Evolutionary conservation across 2,113 vertebrate species (phyloP).

Genomic region (Thinocorus orbignyianus): DNA sequence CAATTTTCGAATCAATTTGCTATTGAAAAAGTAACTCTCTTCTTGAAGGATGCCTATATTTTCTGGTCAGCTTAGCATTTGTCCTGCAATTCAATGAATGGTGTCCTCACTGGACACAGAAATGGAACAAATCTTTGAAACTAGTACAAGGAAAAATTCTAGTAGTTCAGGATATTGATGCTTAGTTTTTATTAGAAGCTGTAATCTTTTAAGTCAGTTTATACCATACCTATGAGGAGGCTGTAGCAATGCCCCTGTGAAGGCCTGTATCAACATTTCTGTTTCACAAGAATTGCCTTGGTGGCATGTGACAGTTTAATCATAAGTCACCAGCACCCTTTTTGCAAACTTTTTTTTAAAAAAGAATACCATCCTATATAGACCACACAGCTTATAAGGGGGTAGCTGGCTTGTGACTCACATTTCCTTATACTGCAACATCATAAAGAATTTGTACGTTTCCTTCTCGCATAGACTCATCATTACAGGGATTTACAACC

Average conservation of each 20-base stretch:
- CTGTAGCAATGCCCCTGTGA: not conserved
- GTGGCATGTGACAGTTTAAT: not conserved
- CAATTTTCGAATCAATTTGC: constrained; percentile 3
- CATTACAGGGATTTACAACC: not conserved
- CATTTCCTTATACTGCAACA: not conserved
- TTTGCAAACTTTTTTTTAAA: not conserved
- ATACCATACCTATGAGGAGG: not conserved
- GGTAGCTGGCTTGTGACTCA: not conserved
- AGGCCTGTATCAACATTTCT: not conserved
- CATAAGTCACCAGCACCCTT: rapidly evolving
- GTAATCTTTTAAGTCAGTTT: not conserved
- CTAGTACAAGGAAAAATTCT: not conserved
- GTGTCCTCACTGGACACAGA: not conserved
- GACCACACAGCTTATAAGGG: not conserved
- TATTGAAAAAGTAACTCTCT: constrained; percentile 12
- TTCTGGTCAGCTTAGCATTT: not conserved
- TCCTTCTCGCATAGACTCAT: not conserved
- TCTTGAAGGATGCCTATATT: not conserved
- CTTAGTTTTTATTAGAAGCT: not conserved
- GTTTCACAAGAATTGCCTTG: not conserved
- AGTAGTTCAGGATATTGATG: not conserved
- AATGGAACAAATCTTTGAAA: not conserved
- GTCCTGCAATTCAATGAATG: not conserved
- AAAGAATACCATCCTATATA: not conserved
- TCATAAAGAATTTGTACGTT: not conserved